Conservation (phyloP, 2,113 vertebrate genomes). For the Dasypus novemcinctus region DNA sequence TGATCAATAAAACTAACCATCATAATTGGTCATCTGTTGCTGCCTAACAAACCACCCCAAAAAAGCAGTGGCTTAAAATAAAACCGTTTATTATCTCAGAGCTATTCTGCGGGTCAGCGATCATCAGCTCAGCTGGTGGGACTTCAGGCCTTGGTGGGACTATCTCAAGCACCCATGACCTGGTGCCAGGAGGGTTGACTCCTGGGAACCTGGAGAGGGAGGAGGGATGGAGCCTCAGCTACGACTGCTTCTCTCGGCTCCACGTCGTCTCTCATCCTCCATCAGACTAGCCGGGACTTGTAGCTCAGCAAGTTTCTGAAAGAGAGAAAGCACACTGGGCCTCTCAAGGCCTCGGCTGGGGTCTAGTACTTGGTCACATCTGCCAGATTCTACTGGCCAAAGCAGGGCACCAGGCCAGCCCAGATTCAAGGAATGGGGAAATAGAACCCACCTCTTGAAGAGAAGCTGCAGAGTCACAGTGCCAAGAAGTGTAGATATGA, state of each 20-base stretch:
- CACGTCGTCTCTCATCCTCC: background rate
- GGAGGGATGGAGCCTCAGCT: background rate
- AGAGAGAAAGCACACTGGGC: background rate
- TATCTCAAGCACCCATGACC: too few relatives aligned
- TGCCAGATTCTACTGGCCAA: background rate
- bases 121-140: too few relatives aligned
- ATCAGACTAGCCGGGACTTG: background rate
- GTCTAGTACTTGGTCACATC: background rate
- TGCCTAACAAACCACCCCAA: too few relatives aligned
- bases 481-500: background rate
- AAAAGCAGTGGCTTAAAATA: too few relatives aligned
- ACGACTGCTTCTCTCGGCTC: background rate
- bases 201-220: too few relatives aligned
- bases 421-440: background rate
- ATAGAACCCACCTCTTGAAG: background rate
- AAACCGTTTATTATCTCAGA: too few relatives aligned
- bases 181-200: too few relatives aligned
- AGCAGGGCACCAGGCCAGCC: background rate
- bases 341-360: background rate
- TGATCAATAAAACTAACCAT: too few relatives aligned
- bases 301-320: background rate
- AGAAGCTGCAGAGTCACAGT: background rate
- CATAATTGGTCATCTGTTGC: too few relatives aligned
- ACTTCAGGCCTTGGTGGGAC: too few relatives aligned
- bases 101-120: too few relatives aligned